Evolutionary conservation across 2,888 invertebrate genomes (phyloP).

Genomic region (Ophion costatus): DNA sequence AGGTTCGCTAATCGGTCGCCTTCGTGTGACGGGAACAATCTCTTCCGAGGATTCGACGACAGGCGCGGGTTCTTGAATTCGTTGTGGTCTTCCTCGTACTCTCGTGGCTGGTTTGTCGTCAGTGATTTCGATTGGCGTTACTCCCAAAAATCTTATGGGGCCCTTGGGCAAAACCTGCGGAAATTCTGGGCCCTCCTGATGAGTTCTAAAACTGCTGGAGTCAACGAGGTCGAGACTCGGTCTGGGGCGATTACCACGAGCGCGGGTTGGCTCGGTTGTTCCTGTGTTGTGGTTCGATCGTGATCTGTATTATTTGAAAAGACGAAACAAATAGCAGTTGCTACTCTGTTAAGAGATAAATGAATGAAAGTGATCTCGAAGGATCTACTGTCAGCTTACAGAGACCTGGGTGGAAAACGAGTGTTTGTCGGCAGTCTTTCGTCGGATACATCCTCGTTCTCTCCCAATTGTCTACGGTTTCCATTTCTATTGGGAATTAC

Average conservation of each 20-base stretch:
- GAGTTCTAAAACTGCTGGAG: conserved; percentile 92
- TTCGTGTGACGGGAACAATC: conserved; percentile 79
- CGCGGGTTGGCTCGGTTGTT: conserved; percentile 79
- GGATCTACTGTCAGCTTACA: conserved; percentile 31
- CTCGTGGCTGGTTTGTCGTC: conserved; percentile 77
- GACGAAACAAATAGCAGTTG: not conserved
- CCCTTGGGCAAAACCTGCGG: conserved; percentile 85
- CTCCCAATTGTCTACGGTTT: conserved; percentile 84
- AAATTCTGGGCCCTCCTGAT: conserved; percentile 86
- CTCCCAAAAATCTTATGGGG: conserved; percentile 86
- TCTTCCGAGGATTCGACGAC: conserved; percentile 74
- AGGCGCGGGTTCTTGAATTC: conserved; percentile 76
- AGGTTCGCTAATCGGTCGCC: conserved; percentile 83
- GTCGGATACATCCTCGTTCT: conserved; percentile 79
- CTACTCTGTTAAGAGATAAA: not conserved
- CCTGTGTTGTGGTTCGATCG: conserved; percentile 81
- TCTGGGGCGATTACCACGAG: conserved; percentile 83
- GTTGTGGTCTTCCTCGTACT: conserved; percentile 75
- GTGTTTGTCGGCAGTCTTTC: conserved; percentile 92
- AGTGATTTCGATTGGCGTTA: conserved; percentile 85
- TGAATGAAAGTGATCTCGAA: not conserved
- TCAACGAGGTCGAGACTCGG: conserved; percentile 93
- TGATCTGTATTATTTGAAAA: conserved; percentile 72
- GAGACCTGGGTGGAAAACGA: conserved; percentile 90
- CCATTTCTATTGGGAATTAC: conserved; percentile 86